Conservation (phyloP, 2,113 vertebrate genomes). For the Lampris incognitus region DNA sequence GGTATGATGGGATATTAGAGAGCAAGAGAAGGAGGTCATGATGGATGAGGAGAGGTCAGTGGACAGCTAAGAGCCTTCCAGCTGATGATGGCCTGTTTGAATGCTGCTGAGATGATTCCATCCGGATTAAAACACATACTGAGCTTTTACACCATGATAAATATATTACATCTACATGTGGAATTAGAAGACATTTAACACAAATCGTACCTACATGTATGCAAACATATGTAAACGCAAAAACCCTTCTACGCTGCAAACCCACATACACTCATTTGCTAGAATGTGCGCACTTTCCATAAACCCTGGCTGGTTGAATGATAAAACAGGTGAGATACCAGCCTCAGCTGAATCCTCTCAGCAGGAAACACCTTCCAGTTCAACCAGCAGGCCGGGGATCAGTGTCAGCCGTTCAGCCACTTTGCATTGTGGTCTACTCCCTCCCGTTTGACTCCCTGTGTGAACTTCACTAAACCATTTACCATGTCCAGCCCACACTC, state of each 20-base stretch:
- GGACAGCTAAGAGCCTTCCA: conserved; percentile 10
- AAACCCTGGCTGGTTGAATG: not conserved
- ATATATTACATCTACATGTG: conserved; percentile 1
- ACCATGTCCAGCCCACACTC: not conserved
- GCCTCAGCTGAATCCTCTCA: too few relatives aligned
- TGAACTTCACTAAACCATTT: not conserved
- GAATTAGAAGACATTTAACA: not conserved
- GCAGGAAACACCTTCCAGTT: too few relatives aligned
- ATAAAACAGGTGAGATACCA: not conserved
- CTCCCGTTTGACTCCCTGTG: not conserved
- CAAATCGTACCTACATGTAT: not conserved
- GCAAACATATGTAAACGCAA: not conserved
- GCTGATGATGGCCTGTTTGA: conserved; percentile 7
- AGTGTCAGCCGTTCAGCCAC: not conserved
- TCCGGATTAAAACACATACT: conserved; percentile 17
- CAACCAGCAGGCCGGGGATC: not conserved
- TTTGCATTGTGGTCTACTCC: not conserved
- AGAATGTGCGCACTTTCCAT: not conserved
- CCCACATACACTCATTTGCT: not conserved
- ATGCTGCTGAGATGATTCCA: conserved; percentile 27
- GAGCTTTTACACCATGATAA: conserved; percentile 26
- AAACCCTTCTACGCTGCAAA: not conserved
- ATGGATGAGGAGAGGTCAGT: conserved; percentile 11
- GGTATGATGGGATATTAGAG: too few relatives aligned
- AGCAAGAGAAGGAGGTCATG: not conserved